Percentiles rank a stretch among this genome's conserved stretches.
Evolutionary conservation across 2,888 invertebrate species (phyloP).

Genomic region (Acronicta aceris): DNA sequence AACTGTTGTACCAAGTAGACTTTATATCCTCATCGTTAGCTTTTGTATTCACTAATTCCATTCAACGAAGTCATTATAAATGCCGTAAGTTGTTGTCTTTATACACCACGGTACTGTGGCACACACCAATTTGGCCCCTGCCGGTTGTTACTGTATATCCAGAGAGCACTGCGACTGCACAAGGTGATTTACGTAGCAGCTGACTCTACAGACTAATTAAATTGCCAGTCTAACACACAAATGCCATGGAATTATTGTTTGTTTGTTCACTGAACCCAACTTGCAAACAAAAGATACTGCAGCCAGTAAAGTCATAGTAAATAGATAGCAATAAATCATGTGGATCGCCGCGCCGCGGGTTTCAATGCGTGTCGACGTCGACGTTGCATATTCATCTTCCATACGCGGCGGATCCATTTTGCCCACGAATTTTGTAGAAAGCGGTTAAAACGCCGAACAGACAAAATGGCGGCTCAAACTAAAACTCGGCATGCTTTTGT

Average conservation of each 20-base stretch:
- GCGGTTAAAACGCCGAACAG: constrained; percentile 78
- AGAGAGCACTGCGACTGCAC: constrained; percentile 45
- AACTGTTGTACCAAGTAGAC: background rate
- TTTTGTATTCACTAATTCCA: constrained; percentile 28
- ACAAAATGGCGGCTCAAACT: constrained; percentile 77
- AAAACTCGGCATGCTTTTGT: constrained; percentile 82
- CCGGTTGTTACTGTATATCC: constrained; percentile 44
- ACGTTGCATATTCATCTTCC: constrained; percentile 83
- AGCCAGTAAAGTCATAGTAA: constrained; percentile 53
- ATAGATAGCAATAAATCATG: constrained; percentile 68
- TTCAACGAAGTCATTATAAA: constrained; percentile 40
- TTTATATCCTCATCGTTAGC: constrained; percentile 15
- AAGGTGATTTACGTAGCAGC: constrained; percentile 59
- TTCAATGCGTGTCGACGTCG: constrained; percentile 63
- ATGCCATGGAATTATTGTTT: constrained; percentile 54
- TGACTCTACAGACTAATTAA: constrained; percentile 61
- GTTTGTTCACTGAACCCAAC: constrained; percentile 42
- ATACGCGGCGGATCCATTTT: constrained; percentile 75
- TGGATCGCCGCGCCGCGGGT: constrained; percentile 61
- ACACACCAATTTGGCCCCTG: constrained; percentile 47
- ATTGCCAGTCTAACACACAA: constrained; percentile 56
- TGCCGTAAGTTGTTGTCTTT: constrained; percentile 29
- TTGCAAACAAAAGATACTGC: constrained; percentile 53
- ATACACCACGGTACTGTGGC: constrained; percentile 28
- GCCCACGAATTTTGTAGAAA: constrained; percentile 72